Evolutionary conservation across 2,113 vertebrate species (phyloP).

Genomic region (Neotragus moschatus): DNA sequence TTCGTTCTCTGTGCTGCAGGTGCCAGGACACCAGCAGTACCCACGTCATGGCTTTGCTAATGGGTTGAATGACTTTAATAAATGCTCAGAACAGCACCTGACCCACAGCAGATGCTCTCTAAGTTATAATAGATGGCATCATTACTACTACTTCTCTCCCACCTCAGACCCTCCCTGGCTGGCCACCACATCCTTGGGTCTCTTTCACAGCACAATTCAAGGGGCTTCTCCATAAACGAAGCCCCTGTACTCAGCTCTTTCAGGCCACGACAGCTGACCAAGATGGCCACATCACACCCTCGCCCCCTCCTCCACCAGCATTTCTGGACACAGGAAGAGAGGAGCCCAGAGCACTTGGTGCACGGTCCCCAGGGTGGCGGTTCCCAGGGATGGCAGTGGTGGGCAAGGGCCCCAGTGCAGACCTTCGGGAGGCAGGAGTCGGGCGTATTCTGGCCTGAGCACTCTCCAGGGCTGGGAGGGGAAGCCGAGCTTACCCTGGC

Average conservation of each 20-base stretch:
- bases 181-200: neutral
- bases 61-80: accelerated
- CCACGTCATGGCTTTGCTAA: neutral
- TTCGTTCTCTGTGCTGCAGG: neutral
- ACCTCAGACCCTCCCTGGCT: neutral
- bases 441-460: constrained; percentile 65
- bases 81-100: neutral
- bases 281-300: accelerated
- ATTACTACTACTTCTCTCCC: too few relatives aligned
- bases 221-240: neutral
- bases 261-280: too few relatives aligned
- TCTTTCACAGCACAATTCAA: neutral
- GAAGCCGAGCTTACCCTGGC: constrained; percentile 60
- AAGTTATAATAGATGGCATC: neutral
- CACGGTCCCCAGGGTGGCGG: neutral
- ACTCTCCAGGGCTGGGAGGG: constrained; percentile 65
- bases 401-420: neutral
- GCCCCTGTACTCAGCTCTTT: neutral
- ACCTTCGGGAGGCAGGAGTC: neutral
- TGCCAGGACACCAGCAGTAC: too few relatives aligned
- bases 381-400: neutral
- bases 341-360: neutral
- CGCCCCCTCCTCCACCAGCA: accelerated
- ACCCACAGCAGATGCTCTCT: neutral
- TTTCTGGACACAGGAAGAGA: accelerated